Conservation (phyloP, 2,888 invertebrate genomes). For the Sinohyriopsis cumingii region DNA sequence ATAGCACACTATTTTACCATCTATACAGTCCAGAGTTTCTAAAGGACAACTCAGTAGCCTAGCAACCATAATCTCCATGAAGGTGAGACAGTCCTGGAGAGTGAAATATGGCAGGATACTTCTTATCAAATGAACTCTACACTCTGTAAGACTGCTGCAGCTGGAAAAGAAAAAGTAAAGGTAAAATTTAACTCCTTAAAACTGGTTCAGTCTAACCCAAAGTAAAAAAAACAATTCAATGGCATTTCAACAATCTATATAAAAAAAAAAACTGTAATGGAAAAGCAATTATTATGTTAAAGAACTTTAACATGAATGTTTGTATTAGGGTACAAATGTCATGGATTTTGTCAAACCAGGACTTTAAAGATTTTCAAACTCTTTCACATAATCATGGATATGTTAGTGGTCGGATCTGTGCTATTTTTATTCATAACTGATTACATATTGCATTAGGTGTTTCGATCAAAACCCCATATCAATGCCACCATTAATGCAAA, state of each 20-base stretch:
- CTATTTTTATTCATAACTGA: too few species aligned
- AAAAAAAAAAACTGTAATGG: too few species aligned
- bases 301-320: not conserved
- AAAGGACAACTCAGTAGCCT: slow-evolving; percentile 43
- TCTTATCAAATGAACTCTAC: slow-evolving; percentile 40
- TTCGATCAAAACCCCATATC: too few species aligned
- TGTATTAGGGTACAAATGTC: not conserved
- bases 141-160: slow-evolving; percentile 33
- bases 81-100: slow-evolving; percentile 26
- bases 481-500: too few species aligned
- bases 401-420: too few species aligned
- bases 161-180: slow-evolving; percentile 25
- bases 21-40: slow-evolving; percentile 22
- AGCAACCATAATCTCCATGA: slow-evolving; percentile 54
- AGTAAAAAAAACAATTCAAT: too few species aligned
- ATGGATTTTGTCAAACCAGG: not conserved
- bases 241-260: too few species aligned
- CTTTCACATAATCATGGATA: too few species aligned
- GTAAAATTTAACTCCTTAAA: not conserved
- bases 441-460: too few species aligned
- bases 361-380: not conserved
- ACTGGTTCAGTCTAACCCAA: too few species aligned
- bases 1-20: slow-evolving; percentile 26
- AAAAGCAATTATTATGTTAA: not conserved
- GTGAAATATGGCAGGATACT: slow-evolving; percentile 27